A percentile compares a stretch with the other conserved stretches of the same genome.
Conservation (phyloP, 2,113 vertebrate genomes). For the Mobula birostris region DNA sequence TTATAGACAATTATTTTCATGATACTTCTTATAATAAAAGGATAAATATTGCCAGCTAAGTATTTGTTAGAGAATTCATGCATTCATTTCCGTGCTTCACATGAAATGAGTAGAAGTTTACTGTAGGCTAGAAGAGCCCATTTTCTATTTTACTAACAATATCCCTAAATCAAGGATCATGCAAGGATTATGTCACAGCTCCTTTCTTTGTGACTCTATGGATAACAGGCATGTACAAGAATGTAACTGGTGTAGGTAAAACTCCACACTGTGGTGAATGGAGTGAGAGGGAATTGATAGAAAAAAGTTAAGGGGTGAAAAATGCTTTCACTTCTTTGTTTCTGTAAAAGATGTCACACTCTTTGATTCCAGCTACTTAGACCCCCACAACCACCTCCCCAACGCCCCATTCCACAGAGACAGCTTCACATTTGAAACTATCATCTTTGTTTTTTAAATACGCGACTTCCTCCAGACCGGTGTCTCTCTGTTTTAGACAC, state of each 20-base stretch:
- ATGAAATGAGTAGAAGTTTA: background rate
- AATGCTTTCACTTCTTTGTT: background rate
- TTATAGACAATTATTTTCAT: background rate
- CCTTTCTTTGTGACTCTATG: background rate
- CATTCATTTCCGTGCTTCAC: background rate
- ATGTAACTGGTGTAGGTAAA: background rate
- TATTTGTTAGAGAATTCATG: background rate
- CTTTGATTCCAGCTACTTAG: too few relatives aligned
- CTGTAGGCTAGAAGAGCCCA: background rate
- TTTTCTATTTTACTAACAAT: background rate
- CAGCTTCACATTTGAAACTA: background rate
- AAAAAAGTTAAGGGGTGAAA: background rate
- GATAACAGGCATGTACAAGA: background rate
- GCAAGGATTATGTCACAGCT: background rate
- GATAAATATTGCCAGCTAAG: background rate
- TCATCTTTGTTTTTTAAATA: background rate
- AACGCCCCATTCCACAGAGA: background rate
- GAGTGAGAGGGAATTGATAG: background rate
- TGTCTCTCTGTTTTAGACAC: background rate
- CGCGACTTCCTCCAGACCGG: background rate
- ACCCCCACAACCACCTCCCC: too few relatives aligned
- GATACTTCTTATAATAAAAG: background rate
- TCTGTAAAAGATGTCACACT: background rate
- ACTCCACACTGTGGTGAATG: background rate
- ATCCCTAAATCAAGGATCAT: background rate